Base-by-base conservation (phyloP, 2,888 invertebrate genomes). In the Cephonodes hylas region DNA sequence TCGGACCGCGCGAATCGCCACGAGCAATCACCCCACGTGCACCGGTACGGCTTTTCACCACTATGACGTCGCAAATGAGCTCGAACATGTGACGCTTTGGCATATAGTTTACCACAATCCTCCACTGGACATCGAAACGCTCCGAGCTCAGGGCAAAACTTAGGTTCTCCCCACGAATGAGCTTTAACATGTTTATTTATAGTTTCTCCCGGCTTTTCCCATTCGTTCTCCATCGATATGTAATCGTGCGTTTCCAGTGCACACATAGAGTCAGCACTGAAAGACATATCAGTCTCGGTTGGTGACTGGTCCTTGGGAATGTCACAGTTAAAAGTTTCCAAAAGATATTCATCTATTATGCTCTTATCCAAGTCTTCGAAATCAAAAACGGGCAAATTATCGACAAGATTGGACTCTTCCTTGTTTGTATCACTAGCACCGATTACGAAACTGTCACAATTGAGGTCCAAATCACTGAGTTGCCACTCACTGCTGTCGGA, bases 1-100 rank as follows among this genome's bases (percentile, higher is more conserved):
- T 99, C 99, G 0, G 98, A 98, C 63, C 99, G 94, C 18, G 98
- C 98, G 91, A 99, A 99, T 71, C 96, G 94, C 98, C 98, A 99
- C 34, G 95, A 95, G 84, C 98, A 99, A 46, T 96, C 96, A 3
- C 94, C 93, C 96, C 96, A 96, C 61, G 94, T 95, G 81, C 96
- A 96, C 7, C 93, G 89, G 77, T 96, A 96, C 0, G 96, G 96
- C 77, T 96, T 96, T 80, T 96, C 96, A 0, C 97, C 97, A 18
- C 95, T 95, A 84, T 98, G 98, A 27, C 98, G 93, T 13, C 98
- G 93, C 68, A 97, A 84, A 79, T 98, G 98, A 6, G 98, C 97
- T 75, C 97, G 96, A 44, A 98, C 93, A 81, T 98, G 98, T 0
- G 97, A 97, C 1, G 97, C 96, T 82, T 98, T 98, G 34, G 97